Percentiles rank a stretch among this genome's conserved stretches.
These are phyloP conservation scores for Armadillidium nasatum DNA, from an alignment of 1,140 invertebrate genomes.

Conservation along the genomic window DNA sequence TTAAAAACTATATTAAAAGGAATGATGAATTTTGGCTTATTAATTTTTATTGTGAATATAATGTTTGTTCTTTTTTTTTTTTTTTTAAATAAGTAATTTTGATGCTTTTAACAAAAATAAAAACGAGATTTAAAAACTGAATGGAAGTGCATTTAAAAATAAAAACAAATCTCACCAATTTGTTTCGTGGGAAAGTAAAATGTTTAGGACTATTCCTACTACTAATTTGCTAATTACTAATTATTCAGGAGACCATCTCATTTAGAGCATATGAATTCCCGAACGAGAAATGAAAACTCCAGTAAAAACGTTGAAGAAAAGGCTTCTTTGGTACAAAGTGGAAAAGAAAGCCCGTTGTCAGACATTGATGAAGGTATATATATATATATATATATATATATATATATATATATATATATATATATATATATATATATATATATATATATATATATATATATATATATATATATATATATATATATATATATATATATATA, in stretches of 20 bases:
- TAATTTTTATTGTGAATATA: too few relatives aligned
- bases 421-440: constrained; percentile 10
- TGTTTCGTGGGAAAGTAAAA: too few relatives aligned
- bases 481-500: constrained; percentile 10
- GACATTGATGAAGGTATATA: constrained; percentile 11
- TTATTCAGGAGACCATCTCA: neutral
- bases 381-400: neutral
- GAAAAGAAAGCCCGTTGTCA: neutral
- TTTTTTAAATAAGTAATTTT: too few relatives aligned
- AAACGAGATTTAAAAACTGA: too few relatives aligned
- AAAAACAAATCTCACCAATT: too few relatives aligned
- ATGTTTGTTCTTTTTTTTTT: too few relatives aligned
- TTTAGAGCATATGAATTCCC: neutral
- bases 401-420: constrained; percentile 12
- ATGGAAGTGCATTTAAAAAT: too few relatives aligned
- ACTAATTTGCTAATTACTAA: too few relatives aligned
- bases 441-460: constrained; percentile 20
- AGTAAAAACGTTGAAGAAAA: neutral
- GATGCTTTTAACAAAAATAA: too few relatives aligned
- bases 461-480: constrained; percentile 19
- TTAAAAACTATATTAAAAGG: too few relatives aligned
- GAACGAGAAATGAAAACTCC: neutral
- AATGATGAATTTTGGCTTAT: too few relatives aligned
- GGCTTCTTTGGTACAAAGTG: neutral
- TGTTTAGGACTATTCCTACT: too few relatives aligned